Base-by-base conservation (phyloP, 2,113 vertebrate genomes). In the Burhinus bistriatus region DNA sequence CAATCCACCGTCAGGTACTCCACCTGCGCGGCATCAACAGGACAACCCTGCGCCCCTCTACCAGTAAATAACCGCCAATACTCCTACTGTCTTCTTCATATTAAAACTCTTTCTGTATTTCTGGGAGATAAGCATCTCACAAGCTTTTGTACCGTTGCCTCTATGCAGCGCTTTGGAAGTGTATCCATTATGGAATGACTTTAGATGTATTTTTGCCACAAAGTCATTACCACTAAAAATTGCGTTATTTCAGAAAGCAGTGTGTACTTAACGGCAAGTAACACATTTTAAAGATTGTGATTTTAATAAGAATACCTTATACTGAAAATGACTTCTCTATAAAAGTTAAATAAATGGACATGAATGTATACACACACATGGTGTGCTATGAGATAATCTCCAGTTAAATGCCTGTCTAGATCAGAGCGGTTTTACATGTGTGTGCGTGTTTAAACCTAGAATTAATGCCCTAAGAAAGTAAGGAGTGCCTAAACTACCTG, bases 121-220 rank as follows among this genome's bases (percentile, higher is more conserved):
- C 47, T 21, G 66, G 40, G 47, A 62, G 54, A 42, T 7, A 9
- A 18, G 34, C 21, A 45, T 5, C 85, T 29, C 32, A 9, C 36
- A 34, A 26, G 78, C 36, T 29, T n/a, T 36, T 26, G 45, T 11
- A 45, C 45, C 45, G 9, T 1, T 38, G 25, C 52, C 25, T 32
- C 45, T 16, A 8, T 3, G 58, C 51, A 47, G 52, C 1, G 2
- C n/a, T 29, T 23, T 8, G 21, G 2, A 32, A 47, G 7, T 1
- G 8, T 15, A 15, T 26, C 85, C 32, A 25, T 20, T 13, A 12
- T 4, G 65, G 51, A 64, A 34, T 29, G 21, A 25, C 23, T 61
- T 44, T 1, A 27, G 42, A 16, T 6, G 9, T 23, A 15, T 15
- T 85, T 79, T 36, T 87, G 51, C 44, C 51, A 38, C 25, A n/a